Evolutionary conservation across 2,113 vertebrate species (phyloP), one percentile per base, ranked within the genome.

Genomic region (Zosterops japonicus): DNA sequence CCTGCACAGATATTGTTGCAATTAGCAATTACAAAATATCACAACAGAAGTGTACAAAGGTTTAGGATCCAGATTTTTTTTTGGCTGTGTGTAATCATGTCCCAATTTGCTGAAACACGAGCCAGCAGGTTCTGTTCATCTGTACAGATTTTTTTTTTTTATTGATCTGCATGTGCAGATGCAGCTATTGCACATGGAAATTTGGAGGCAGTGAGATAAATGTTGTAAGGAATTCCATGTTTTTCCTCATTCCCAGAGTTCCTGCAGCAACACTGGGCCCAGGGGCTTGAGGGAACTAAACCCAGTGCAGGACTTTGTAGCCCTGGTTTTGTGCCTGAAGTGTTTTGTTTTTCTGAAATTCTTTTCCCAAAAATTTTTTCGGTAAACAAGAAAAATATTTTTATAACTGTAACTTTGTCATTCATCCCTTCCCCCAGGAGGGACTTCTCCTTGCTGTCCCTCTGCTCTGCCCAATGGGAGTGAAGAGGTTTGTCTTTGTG

Each of bases 11-110:
- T 61, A 94, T 6, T 78, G 88, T 61, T 89, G 80, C 79, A 93
- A 90, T 95, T 96, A 96, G 69, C 87, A 94, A 79, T 88, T 90
- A 90, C 88, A 90, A 90, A 96, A 90, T 75, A 95, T 76, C 91
- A 88, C 92, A 91, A 72, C 92, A 95, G 79, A 91, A 88, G 69
- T 49, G 85, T 22, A 86, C 92, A 89, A 88, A 95, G 92, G 83
- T 83, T 96, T 56, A n/a, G 67, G 83, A 93, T 88, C 90, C 95
- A 90, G 75, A 81, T 69, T 93, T 96, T 39, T 61, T 70, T 39
- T 61, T 70, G 59, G 25, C 61, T 28, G n/a, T 35, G 68, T 64
- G 42, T 50, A 91, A 82, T 85, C 75, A 29, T 17, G 39, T 77
- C 64, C 79, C 78, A 64, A 95, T 83, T 90, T 88, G 67, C 87